Conservation (phyloP, 92 coral and sea anemone genomes). For the Phenganax subtilis region DNA sequence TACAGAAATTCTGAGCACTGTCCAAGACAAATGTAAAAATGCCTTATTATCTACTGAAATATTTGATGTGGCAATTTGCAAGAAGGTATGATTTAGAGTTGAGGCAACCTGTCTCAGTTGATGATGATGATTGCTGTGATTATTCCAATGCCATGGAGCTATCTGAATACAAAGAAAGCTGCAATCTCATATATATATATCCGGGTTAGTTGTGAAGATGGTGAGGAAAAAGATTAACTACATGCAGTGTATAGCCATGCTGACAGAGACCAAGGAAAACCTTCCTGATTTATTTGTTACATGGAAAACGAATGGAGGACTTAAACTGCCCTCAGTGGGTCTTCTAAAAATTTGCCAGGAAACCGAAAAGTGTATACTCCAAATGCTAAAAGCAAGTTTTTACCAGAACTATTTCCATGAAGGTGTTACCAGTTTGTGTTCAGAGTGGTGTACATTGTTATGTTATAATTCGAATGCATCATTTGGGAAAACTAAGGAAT, state of each 20-base stretch:
- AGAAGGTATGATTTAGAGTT: too few relatives aligned
- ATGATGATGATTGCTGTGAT: too few relatives aligned
- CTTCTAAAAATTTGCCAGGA: neutral
- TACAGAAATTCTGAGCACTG: too few relatives aligned
- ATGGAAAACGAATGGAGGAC: conserved; percentile 14
- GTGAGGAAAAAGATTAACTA: neutral
- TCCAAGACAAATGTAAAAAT: too few relatives aligned
- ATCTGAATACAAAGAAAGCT: too few relatives aligned
- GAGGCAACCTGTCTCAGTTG: too few relatives aligned
- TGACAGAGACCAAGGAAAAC: neutral
- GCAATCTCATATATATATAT: conserved; percentile 17
- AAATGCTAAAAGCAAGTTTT: conserved; percentile 1
- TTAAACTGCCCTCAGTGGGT: neutral
- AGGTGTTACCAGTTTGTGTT: neutral
- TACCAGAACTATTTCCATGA: neutral
- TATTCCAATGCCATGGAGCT: too few relatives aligned
- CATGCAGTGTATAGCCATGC: neutral
- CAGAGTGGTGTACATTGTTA: neutral
- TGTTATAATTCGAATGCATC: neutral
- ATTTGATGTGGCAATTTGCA: too few relatives aligned
- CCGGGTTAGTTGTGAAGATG: conserved; percentile 1
- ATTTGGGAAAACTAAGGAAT: neutral
- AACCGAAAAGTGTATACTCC: neutral
- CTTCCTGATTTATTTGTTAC: neutral
- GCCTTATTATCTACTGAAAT: too few relatives aligned